These are phyloP conservation scores for Epinephelus moara DNA, from an alignment of 2,113 vertebrate species.

Conservation along the genomic window DNA sequence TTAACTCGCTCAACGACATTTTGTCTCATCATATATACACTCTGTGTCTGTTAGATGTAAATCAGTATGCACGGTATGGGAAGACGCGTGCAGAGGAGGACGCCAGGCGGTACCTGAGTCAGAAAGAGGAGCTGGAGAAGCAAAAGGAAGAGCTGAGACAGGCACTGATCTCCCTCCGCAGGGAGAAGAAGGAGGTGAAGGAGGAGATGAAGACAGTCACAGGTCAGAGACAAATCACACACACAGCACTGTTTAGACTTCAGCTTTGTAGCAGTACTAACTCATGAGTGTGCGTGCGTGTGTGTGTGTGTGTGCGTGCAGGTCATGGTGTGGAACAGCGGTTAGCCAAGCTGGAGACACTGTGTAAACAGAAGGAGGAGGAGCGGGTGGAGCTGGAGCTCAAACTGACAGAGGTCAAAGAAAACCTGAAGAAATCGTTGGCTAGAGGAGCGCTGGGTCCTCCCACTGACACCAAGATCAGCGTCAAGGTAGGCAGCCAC, in stretches of 20 bases:
- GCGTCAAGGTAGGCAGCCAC: conserved; percentile 69
- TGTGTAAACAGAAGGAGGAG: conserved; percentile 91
- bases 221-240: conserved; percentile 81
- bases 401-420: conserved; percentile 92
- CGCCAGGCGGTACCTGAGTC: conserved; percentile 89
- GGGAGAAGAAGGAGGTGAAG: conserved; percentile 90
- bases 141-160: conserved; percentile 91
- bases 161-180: conserved; percentile 86
- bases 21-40: too few relatives aligned
- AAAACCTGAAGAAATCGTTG: conserved; percentile 93
- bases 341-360: conserved; percentile 87
- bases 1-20: neutral
- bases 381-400: conserved; percentile 93
- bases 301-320: conserved; percentile 68
- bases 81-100: conserved; percentile 98
- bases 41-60: conserved; percentile 84
- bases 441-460: conserved; percentile 90
- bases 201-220: conserved; percentile 86
- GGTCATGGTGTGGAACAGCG: conserved; percentile 87
- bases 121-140: conserved; percentile 94
- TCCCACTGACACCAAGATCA: conserved; percentile 82
- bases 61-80: conserved; percentile 93
- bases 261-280: neutral
- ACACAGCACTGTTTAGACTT: conserved; percentile 4
- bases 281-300: conserved; percentile 9